Evolutionary conservation across 2,888 invertebrate species (phyloP).

Genomic region (Eupeodes latifasciatus): DNA sequence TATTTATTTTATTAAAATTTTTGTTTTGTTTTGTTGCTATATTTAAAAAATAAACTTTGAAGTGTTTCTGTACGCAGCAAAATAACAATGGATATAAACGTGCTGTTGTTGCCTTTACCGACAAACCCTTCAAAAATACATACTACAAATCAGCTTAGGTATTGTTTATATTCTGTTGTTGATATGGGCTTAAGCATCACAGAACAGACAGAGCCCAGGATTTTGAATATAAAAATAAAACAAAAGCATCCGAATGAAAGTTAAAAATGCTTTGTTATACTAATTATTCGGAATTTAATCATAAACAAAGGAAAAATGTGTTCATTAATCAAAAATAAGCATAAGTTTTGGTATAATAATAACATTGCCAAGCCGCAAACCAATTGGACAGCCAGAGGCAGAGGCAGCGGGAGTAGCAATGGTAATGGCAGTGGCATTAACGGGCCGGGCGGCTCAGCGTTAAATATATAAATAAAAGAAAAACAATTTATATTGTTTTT

Average conservation of each 20-base stretch:
- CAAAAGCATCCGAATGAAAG: neutral
- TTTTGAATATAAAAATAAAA: constrained; percentile 6
- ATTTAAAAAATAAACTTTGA: constrained; percentile 3
- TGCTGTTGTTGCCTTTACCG: neutral
- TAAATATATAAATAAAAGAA: neutral
- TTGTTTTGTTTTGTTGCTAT: neutral
- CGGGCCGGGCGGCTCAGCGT: neutral
- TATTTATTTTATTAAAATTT: neutral
- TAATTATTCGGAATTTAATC: constrained; percentile 37
- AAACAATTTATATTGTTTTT: neutral
- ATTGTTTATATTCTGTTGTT: constrained; percentile 26
- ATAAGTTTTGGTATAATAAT: constrained; percentile 12
- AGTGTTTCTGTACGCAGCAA: neutral
- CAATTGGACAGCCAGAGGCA: neutral
- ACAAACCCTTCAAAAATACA: neutral
- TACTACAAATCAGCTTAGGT: neutral
- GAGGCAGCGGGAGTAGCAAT: neutral
- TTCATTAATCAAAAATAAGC: constrained; percentile 40
- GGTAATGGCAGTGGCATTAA: no score
- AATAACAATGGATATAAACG: constrained; percentile 13
- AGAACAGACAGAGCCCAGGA: neutral
- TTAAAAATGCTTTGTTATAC: constrained; percentile 38
- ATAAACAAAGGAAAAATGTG: constrained; percentile 19
- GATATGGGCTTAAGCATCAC: constrained; percentile 23
- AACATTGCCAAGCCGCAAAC: neutral